phyloP scores from a whole-genome alignment of 2,888 invertebrate genomes.

The Cephus spinipes region DNA sequence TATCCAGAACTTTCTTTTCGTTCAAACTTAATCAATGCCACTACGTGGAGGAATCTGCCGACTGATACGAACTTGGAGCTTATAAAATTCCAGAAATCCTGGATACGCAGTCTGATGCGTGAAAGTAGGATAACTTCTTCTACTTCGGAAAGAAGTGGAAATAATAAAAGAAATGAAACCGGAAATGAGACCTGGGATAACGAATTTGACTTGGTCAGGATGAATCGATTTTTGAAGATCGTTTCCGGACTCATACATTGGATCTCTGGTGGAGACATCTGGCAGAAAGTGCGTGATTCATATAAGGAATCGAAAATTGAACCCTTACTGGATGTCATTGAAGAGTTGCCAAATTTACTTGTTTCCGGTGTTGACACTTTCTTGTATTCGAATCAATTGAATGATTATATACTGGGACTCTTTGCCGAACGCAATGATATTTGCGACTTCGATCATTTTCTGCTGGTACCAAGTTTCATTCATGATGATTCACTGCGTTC shows the following conservation, averaged over 20 bases:
- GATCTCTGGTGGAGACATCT: constrained; percentile 52
- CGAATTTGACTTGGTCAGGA: constrained; percentile 14
- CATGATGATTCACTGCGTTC: constrained; percentile 48
- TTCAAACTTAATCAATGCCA: constrained; percentile 49
- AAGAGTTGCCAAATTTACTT: constrained; percentile 54
- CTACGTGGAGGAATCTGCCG: constrained; percentile 49
- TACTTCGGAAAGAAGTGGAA: not conserved
- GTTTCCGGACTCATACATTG: constrained; percentile 39
- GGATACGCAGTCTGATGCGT: constrained; percentile 30
- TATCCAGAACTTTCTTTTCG: constrained; percentile 30
- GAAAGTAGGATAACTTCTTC: not conserved
- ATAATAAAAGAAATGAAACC: not conserved
- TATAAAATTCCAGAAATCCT: constrained; percentile 38
- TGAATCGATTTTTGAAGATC: constrained; percentile 31
- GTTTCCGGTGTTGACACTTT: constrained; percentile 53
- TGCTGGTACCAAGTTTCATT: constrained; percentile 51
- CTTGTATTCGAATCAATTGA: constrained; percentile 50
- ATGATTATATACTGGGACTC: constrained; percentile 46
- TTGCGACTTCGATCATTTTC: constrained; percentile 55
- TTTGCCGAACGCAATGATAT: constrained; percentile 40
- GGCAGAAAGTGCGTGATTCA: constrained; percentile 49
- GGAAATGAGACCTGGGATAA: not conserved
- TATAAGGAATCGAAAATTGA: constrained; percentile 49
- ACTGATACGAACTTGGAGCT: constrained; percentile 42
- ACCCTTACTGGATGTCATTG: constrained; percentile 46